These are phyloP conservation scores for Nothura maculosa DNA, from an alignment of 2,797 vertebrate genomes.

Conservation along the genomic window DNA sequence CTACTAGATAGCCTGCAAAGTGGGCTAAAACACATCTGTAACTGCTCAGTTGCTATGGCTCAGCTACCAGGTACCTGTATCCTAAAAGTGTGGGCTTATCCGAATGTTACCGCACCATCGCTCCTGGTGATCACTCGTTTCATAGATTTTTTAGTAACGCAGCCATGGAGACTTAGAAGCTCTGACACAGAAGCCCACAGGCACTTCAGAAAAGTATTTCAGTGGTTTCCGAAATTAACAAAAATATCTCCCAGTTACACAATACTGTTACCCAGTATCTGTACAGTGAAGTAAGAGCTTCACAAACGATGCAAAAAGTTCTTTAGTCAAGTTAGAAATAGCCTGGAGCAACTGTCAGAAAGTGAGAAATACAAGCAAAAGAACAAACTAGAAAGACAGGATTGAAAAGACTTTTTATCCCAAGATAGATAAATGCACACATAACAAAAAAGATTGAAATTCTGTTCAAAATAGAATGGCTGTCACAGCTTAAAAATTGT, in stretches of 20 bases:
- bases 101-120: neutral
- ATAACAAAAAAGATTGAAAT: neutral
- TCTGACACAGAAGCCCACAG: neutral
- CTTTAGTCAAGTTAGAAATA: neutral
- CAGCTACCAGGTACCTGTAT: neutral
- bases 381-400: neutral
- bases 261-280: neutral
- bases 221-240: neutral
- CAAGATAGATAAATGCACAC: neutral
- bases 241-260: neutral
- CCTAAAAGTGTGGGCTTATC: neutral
- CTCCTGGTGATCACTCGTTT: neutral
- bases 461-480: neutral
- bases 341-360: neutral
- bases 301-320: neutral
- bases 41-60: neutral
- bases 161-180: neutral
- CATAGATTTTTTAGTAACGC: neutral
- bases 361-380: neutral
- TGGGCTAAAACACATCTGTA: rapidly evolving
- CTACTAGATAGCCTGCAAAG: neutral
- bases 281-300: neutral
- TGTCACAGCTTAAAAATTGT: neutral
- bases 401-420: neutral
- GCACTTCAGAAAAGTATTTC: neutral